A percentile compares a stretch with the other conserved stretches of the same genome.
These are phyloP conservation scores for Gerosis bhagava DNA, from an alignment of 2,888 invertebrate genomes.

Conservation along the genomic window DNA sequence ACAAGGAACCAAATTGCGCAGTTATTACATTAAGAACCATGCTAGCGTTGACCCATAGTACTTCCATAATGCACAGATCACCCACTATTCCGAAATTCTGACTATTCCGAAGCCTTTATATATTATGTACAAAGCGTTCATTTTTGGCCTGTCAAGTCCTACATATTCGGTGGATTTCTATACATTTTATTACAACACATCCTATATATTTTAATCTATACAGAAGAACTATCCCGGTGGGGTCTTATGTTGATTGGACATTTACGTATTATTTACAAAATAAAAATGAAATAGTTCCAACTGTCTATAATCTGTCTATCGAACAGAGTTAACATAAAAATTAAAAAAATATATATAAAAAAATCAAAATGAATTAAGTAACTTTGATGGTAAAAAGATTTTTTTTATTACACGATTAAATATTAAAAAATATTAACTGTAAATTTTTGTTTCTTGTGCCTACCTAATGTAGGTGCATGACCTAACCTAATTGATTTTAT, in stretches of 20 bases:
- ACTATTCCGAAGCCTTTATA: slow-evolving; percentile 52
- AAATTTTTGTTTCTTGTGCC: too few species aligned
- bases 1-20: slow-evolving; percentile 14
- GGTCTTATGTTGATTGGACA: slow-evolving; percentile 54
- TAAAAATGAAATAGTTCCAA: slow-evolving; percentile 55
- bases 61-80: slow-evolving; percentile 29
- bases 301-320: too few species aligned
- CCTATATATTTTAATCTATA: slow-evolving; percentile 46
- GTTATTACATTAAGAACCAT: too few species aligned
- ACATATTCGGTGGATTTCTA: slow-evolving; percentile 63
- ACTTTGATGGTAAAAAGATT: too few species aligned
- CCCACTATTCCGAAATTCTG: slow-evolving; percentile 30
- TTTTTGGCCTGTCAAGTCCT: slow-evolving; percentile 73
- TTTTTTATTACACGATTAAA: too few species aligned
- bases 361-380: too few species aligned
- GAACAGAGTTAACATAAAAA: too few species aligned
- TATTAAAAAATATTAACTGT: too few species aligned
- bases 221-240: slow-evolving; percentile 70
- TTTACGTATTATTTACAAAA: slow-evolving; percentile 73
- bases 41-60: slow-evolving; percentile 28
- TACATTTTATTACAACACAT: slow-evolving; percentile 34
- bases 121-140: slow-evolving; percentile 73
- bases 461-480: too few species aligned
- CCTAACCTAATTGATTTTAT: too few species aligned
- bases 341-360: too few species aligned